Evolutionary conservation across 1,140 invertebrate species (phyloP).

Genomic region (Cyphomyrmex costatus): DNA sequence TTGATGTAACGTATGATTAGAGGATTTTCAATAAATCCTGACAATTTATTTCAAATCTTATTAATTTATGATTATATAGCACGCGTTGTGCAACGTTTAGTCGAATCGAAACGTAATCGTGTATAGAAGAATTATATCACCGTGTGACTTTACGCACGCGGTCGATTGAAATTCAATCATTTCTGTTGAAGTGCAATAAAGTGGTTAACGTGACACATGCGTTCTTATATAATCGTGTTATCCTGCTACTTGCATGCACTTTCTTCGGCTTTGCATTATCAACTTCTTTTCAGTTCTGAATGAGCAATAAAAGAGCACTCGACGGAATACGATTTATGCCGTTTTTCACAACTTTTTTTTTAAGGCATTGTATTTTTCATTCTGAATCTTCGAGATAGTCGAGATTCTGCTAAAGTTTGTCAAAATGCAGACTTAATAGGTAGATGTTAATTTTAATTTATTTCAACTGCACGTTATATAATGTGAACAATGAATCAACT

Average conservation of each 20-base stretch:
- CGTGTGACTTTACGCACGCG: not conserved
- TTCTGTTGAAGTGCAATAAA: slow-evolving; percentile 11
- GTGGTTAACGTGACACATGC: slow-evolving; percentile 51
- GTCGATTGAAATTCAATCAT: slow-evolving; percentile 12
- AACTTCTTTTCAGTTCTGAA: slow-evolving; percentile 54
- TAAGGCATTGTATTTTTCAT: not conserved
- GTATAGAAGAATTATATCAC: slow-evolving; percentile 13
- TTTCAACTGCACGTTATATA: not conserved
- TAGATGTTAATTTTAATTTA: slow-evolving; percentile 9
- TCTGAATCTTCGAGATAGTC: not conserved
- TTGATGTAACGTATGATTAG: not conserved
- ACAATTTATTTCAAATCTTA: slow-evolving; percentile 5
- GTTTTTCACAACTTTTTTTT: not conserved
- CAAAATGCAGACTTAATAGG: not conserved
- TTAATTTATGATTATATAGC: not conserved
- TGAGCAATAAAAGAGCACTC: slow-evolving; percentile 52
- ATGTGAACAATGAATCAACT: not conserved
- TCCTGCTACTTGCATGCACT: slow-evolving; percentile 27
- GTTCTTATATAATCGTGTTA: slow-evolving; percentile 48
- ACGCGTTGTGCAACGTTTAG: not conserved
- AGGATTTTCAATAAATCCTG: not conserved
- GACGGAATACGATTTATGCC: slow-evolving; percentile 10
- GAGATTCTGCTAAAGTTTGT: not conserved
- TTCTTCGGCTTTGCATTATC: slow-evolving; percentile 33
- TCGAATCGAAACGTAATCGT: slow-evolving; percentile 1